Evolutionary conservation across 2,888 invertebrate species (phyloP), one percentile per base, ranked within the genome.

Genomic region (Agrenia bidenticulata): DNA sequence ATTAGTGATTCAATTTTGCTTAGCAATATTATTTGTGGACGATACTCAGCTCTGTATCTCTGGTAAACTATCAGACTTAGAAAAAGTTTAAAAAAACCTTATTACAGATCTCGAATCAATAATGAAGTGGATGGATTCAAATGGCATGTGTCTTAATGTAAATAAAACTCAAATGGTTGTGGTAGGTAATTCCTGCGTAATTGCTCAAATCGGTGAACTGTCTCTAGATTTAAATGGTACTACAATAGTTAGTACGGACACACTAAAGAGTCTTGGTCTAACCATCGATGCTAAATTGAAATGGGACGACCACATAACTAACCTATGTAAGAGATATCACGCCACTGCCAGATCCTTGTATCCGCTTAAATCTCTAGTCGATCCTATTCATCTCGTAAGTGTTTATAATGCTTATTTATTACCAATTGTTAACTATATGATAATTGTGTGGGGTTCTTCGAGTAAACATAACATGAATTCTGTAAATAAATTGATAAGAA

Each of bases 91-190:
- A 26, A 15, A 23, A 13, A 41, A 51, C 17, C n/a, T 67, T 1
- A 45, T 61, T 24, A 11, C 1, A 11, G 68, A 68, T 27, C 24
- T 64, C 13, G 0, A 0, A 7, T 2, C 9, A 17, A 21, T 65
- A 4, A 13, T 17, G 1, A 24, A 27, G 2, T 69, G 69, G 69
- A 42, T 66, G 41, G 2, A 13, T 27, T 17, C 9, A 15, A 69
- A 69, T 62, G 21, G 45, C n/a, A 42, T 69, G n/a, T 41, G 19
- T 1, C 39, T 69, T 0, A 69, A 66, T 45, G 42, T 60, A 2
- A 27, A 42, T 19, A 69, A 69, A 61, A 61, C 60, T 1, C 41
- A 66, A 50, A 53, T 42, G 24, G 56, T 69, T 15, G 27, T 69
- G 2, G 9, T 65, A 9, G 65, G 65, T 5, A 55, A 39, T 55